Conservation (phyloP, 2,797 vertebrate species). For the Gymnocypris eckloni region DNA sequence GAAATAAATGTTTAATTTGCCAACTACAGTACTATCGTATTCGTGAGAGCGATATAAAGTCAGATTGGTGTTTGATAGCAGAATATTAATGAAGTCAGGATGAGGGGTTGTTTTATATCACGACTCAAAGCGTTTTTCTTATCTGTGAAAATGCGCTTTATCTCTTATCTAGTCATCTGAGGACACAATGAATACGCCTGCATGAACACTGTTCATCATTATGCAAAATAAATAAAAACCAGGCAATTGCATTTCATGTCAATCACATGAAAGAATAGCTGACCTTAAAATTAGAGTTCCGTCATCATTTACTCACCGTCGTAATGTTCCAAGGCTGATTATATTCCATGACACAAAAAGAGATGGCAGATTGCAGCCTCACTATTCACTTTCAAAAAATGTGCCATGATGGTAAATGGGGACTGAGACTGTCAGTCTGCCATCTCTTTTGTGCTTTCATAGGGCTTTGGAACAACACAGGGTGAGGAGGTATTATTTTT, state of each 20-base stretch:
- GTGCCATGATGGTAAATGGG: not conserved
- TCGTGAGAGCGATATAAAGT: not conserved
- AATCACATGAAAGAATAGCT: not conserved
- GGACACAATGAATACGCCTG: not conserved
- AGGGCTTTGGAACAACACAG: not conserved
- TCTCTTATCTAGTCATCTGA: constrained; percentile 25
- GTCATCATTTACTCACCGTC: not conserved
- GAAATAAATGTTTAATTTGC: not conserved
- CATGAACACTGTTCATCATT: not conserved
- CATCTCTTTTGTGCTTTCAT: not conserved
- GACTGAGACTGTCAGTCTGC: not conserved
- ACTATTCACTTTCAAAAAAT: constrained; percentile 1
- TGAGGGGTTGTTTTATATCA: not conserved
- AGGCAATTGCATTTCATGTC: not conserved
- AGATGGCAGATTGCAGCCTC: not conserved
- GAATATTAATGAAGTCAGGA: constrained; percentile 12
- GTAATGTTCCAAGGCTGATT: not conserved
- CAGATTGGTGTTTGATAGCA: not conserved
- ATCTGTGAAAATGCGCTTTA: not conserved
- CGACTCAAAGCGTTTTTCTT: constrained; percentile 14
- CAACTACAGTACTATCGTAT: not conserved
- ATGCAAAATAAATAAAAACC: constrained; percentile 19
- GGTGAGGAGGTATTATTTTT: not conserved
- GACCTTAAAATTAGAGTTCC: not conserved
- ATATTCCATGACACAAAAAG: not conserved